A percentile compares a stretch with the other conserved stretches of the same genome.
These are phyloP conservation scores for Crenichthys baileyi DNA, from an alignment of 2,797 vertebrate genomes.

Conservation along the genomic window DNA sequence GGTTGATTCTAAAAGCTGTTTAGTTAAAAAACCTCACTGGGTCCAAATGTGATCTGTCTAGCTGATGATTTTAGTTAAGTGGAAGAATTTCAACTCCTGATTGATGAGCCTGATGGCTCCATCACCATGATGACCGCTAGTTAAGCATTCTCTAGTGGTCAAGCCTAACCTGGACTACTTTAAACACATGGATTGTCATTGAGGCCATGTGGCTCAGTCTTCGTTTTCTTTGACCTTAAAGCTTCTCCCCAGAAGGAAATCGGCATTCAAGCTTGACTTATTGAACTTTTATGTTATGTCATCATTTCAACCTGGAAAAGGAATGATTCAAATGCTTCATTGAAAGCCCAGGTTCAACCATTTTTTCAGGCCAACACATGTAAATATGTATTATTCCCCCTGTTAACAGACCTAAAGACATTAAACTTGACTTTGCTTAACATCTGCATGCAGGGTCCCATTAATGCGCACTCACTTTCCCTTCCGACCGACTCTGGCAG, in stretches of 20 bases:
- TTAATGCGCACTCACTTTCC: constrained; percentile 32
- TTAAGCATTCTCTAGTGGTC: background rate
- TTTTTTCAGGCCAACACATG: background rate
- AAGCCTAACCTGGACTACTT: background rate
- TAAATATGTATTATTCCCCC: constrained; percentile 25
- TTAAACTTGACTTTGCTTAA: constrained; percentile 39
- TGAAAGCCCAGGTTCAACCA: background rate
- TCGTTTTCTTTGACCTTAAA: background rate
- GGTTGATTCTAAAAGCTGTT: background rate
- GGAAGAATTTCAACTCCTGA: background rate
- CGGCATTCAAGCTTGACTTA: background rate
- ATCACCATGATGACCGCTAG: background rate
- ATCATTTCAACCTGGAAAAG: background rate
- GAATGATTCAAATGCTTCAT: background rate
- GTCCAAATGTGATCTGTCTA: background rate
- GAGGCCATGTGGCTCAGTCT: background rate
- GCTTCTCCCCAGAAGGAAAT: background rate
- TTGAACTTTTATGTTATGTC: background rate
- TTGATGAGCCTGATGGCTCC: background rate
- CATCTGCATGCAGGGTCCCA: constrained; percentile 47
- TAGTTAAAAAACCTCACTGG: background rate
- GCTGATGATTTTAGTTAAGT: background rate
- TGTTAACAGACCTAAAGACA: constrained; percentile 39
- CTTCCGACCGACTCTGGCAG: constrained; percentile 37
- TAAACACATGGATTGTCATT: background rate